Evolutionary conservation across 2,113 vertebrate species (phyloP), one percentile per base, ranked within the genome.

Genomic region (Paradisaea rubra): DNA sequence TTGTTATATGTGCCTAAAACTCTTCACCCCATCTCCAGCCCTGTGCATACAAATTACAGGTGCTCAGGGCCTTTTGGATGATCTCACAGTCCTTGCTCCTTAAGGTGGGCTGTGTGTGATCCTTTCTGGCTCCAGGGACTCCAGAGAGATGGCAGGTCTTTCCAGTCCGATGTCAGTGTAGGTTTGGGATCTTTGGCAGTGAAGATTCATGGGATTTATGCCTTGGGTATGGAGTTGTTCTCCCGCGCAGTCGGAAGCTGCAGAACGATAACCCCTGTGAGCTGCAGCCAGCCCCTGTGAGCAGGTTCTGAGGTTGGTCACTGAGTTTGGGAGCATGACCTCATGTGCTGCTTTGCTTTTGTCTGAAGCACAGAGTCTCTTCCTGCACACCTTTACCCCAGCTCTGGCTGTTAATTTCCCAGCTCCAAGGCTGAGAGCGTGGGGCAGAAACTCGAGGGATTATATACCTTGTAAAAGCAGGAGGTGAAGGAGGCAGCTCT

Each of bases 181-280:
- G 54, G 25, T 72, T 63, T 41, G 35, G 35, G 30, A 49, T 52
- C 66, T 81, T 21, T 31, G 39, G 17, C 28, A 31, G 23, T n/a
- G 31, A 64, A 28, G 54, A 28, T 42, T 23, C 3, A 9, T 2
- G n/a, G 59, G 33, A 6, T 80, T 37, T 27, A 9, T 53, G 17
- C 41, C 21, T 37, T 37, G 37, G 15, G 10, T 27, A 2, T 39
- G 7, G 35, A 49, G 35, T 30, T 69, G 10, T 73, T 53, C 25
- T 35, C 31, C 53, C 39, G 42, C 0, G 5, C 66, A 47, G 50
- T 70, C 14, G 18, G 74, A 74, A 82, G 39, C 81, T 74, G 57
- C 56, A 28, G 21, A 27, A 11, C 0, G 0, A 3, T 60, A 73
- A 66, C 5, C 5, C 8, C 69, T 44, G 23, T 27, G 50, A 80